Evolutionary conservation across 2,888 invertebrate genomes (phyloP), one percentile per base, ranked within the genome.

Genomic region (Drosophila dives): DNA sequence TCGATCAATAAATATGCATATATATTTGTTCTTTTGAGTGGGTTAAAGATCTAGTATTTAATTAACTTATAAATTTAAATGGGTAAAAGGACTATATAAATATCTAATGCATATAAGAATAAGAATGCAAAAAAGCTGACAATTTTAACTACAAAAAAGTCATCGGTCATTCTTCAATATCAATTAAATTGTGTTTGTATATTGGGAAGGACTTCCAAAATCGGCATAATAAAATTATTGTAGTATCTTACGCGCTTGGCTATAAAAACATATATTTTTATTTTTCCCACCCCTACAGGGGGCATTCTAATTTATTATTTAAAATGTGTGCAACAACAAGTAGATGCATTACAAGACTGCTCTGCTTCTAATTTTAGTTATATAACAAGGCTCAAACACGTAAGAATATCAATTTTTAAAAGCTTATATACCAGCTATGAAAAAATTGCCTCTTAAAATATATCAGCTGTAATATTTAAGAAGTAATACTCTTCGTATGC

Each of bases 21-120:
- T 83, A 83, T 82, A 86, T 91, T 90, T 91, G 89, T 91, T 91
- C 83, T 91, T 91, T 84, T 87, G 91, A 91, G 90, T 91, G 90
- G 90, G 86, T 91, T 91, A 91, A 89, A 62, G 17, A 53, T 65
- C 12, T 20, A 32, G 3, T 36, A 36, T 55, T 48, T 42, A 40
- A 48, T 45, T 36, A 17, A 23, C n/a, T 11, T 4, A 36, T 54
- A 53, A n/a, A 48, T 33, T 33, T 17, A 7, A 12, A n/a, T n/a
- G 34, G 26, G 17, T 7, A 26, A 33, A 17, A 2, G 17, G 23
- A 23, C 6, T 40, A 15, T 45, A 45, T 50, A 29, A 29, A 10
- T 23, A 45, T 45, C 20, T 45, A 15, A 40, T n/a, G n/a, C 20
- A 8, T 23, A 23, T n/a, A 23, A 23, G 23, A 45, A 8, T 20